These are phyloP conservation scores for Tenebrio molitor DNA, from an alignment of 1,140 invertebrate genomes.

Conservation along the genomic window DNA sequence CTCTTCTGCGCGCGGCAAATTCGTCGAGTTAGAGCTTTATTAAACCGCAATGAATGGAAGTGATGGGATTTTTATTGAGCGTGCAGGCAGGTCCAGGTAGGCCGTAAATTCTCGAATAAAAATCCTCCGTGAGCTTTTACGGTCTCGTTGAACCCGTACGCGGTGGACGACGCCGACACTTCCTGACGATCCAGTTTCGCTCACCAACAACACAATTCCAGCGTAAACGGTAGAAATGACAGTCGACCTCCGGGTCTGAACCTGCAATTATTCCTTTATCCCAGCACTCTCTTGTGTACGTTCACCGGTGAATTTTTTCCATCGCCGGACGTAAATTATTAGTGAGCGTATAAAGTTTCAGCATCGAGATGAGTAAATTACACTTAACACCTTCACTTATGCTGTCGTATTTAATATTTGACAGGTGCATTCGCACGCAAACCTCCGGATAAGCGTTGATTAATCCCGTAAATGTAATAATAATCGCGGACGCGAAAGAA, in stretches of 20 bases:
- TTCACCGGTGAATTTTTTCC: slow-evolving; percentile 16
- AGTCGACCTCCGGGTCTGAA: slow-evolving; percentile 11
- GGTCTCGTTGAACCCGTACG: background rate
- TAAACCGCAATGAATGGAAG: background rate
- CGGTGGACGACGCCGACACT: background rate
- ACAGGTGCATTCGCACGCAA: slow-evolving; percentile 37
- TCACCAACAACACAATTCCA: background rate
- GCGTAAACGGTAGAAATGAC: slow-evolving; percentile 9
- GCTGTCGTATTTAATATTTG: slow-evolving; percentile 27
- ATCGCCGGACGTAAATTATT: background rate
- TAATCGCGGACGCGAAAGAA: slow-evolving; percentile 9
- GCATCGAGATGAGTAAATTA: slow-evolving; percentile 33
- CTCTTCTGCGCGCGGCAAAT: too few relatives aligned
- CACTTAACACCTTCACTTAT: slow-evolving; percentile 39
- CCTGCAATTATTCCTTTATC: slow-evolving; percentile 14
- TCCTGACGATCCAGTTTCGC: background rate
- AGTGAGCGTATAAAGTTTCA: slow-evolving; percentile 21
- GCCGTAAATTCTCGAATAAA: background rate
- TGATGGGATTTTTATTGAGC: background rate
- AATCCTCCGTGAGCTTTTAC: background rate
- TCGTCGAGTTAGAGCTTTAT: too few relatives aligned
- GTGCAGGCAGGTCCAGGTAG: background rate
- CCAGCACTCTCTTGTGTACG: background rate
- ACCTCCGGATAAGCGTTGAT: slow-evolving; percentile 3
- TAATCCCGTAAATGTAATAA: slow-evolving; percentile 4